Evolutionary conservation across 2,113 vertebrate genomes (phyloP), one percentile per base, ranked within the genome.

Genomic region (Balaeniceps rex): DNA sequence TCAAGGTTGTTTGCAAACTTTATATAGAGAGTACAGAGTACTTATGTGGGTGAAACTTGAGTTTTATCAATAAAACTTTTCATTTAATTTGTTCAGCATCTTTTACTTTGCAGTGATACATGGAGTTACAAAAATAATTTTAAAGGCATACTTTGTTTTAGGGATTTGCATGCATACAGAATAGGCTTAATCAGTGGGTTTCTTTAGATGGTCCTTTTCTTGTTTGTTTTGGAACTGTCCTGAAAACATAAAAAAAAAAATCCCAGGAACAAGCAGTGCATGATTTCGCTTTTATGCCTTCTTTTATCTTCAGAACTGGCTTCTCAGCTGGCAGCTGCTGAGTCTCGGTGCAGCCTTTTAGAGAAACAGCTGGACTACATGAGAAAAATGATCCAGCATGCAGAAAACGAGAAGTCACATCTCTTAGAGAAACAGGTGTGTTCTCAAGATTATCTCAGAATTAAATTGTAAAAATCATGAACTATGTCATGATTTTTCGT

Each of bases 301-400:
- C 12, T 91, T 19, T 89, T 94, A 6, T 66, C 54, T 96, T 81
- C 92, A 99, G 99, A 98, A 77, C 83, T 99, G 92, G 95, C 98
- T 82, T 98, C 98, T 76, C 99, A 99, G 92, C 98, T 99, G 68
- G 97, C 98, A 68, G 98, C 98, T 77, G 99, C 99, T 25, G 99
- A 99, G 97, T 98, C 98, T 85, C 99, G 99, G 66, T 99, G 99
- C 94, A 97, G 85, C 63, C 98, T 99, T 92, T 95, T 99, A 83
- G 99, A 99, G 95, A 99, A 98, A 80, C 99, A 99, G 83, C 96
- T 99, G 97, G 99, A 99, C 51, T 99, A 99, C 89, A 99, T 99
- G 99, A 98, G 97, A 87, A 98, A 96, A 93, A 99, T 99, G 98
- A 98, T 99, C 94, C 98, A 98, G 69, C 98, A 97, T 64, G 98